A percentile compares a stretch with the other conserved stretches of the same genome.
Evolutionary conservation across 2,797 vertebrate species (phyloP).

Genomic region (Moxostoma hubbsi): DNA sequence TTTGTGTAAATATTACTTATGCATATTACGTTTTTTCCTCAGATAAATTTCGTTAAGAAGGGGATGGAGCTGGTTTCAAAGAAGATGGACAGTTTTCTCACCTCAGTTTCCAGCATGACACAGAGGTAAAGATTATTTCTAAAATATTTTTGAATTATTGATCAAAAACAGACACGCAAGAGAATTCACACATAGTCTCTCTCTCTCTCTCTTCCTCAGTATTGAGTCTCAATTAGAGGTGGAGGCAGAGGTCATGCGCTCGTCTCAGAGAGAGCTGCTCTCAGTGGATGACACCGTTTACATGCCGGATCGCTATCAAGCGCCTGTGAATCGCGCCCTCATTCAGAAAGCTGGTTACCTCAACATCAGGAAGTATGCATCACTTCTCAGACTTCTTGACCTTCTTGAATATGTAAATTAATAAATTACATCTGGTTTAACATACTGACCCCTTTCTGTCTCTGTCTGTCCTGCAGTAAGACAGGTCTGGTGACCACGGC

Average conservation of each 20-base stretch:
- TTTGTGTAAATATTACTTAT: background rate
- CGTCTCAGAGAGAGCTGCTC: constrained; percentile 88
- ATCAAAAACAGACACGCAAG: no score
- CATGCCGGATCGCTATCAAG: constrained; percentile 87
- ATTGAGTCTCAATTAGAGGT: constrained; percentile 90
- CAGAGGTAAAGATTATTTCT: constrained; percentile 80
- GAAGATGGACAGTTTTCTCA: constrained; percentile 90
- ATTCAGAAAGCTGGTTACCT: constrained; percentile 98
- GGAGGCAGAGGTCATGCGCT: constrained; percentile 89
- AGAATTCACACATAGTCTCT: background rate
- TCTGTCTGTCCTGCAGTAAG: constrained; percentile 80
- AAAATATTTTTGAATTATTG: background rate
- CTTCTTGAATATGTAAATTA: no score
- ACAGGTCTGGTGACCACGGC: constrained; percentile 96
- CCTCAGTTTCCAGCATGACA: constrained; percentile 87
- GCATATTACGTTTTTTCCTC: constrained; percentile 34
- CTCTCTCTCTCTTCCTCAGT: constrained; percentile 65
- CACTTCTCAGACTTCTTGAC: background rate
- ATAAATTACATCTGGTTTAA: no score
- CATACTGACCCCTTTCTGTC: background rate
- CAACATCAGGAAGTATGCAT: constrained; percentile 94
- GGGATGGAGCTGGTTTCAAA: constrained; percentile 93
- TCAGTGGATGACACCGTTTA: constrained; percentile 89
- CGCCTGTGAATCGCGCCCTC: constrained; percentile 89
- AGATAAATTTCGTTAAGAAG: constrained; percentile 95